These are phyloP conservation scores for Willisornis vidua DNA, from an alignment of 2,113 vertebrate species.

Conservation along the genomic window DNA sequence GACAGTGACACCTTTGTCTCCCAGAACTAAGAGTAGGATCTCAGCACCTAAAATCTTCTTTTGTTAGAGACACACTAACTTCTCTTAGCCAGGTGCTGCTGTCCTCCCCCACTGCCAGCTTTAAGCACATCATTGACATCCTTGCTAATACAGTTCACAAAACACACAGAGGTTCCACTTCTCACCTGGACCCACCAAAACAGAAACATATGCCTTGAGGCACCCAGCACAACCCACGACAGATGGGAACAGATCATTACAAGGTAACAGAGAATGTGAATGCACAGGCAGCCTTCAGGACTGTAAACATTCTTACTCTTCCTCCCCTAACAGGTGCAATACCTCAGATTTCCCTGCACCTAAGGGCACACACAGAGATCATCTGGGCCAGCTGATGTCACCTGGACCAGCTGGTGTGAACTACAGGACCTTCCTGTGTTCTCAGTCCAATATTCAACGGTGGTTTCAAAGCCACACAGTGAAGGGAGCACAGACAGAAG, in stretches of 20 bases:
- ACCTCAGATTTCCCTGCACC: background rate
- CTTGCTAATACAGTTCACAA: background rate
- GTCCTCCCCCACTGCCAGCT: background rate
- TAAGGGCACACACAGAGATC: background rate
- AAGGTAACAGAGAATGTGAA: background rate
- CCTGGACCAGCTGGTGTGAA: fast-evolving
- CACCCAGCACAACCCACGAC: background rate
- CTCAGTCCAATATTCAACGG: background rate
- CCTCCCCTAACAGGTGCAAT: background rate
- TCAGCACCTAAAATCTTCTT: background rate
- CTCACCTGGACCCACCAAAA: background rate
- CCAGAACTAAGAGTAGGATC: background rate
- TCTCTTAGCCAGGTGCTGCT: background rate
- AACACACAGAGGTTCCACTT: background rate
- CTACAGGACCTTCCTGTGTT: background rate
- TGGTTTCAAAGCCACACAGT: background rate
- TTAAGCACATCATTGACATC: background rate
- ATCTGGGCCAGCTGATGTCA: background rate
- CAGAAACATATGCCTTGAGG: background rate
- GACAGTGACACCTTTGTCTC: background rate
- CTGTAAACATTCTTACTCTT: background rate
- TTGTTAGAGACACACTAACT: background rate
- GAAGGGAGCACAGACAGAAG: background rate
- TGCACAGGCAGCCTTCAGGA: background rate
- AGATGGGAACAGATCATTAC: background rate